Base-by-base conservation (phyloP, 2,113 vertebrate species). In the Bujurquina vittata region DNA sequence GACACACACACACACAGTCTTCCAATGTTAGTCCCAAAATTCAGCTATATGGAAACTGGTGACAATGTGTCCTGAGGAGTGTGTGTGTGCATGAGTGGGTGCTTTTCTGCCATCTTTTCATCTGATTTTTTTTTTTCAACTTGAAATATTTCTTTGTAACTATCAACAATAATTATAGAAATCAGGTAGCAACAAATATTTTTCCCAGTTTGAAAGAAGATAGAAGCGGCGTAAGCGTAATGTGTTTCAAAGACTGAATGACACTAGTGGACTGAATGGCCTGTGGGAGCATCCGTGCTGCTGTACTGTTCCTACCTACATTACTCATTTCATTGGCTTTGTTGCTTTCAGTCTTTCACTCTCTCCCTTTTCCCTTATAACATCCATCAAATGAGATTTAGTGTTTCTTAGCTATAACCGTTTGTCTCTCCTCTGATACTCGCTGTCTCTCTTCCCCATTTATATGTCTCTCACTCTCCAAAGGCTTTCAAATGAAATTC, bases 1-100 rank as follows among this genome's bases (percentile, higher is more conserved):
- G 40, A 33, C 55, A 43, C 67, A 60, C 73, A 58, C 74, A 43
- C 26, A 40, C 26, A n/a, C 33, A 80, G 18, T 55, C 55, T 77
- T 74, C 73, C 84, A 33, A 80, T 58, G 65, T 82, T 93, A 90
- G 85, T 89, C 88, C 78, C 46, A 59, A 86, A 84, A 74, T 80
- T 87, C 58, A 56, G 22, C 57, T 18, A 5, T 91, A 81, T 87
- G 77, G 46, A 87, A 91, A 94, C 79, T 59, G 86, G 91, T 94
- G 93, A 94, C 90, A 81, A 52, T 89, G 86, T 86, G 81, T 87
- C 80, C 83, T 83, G 65, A 84, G 23, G 31, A 73, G 49, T 14
- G 5, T 73, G 46, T 74, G 75, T 84, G 57, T 85, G 57, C 26
- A 59, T 65, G 1, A 80, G 77, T 79, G 65, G 26, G 10, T 72